A percentile compares a stretch with the other conserved stretches of the same genome.
phyloP scores from a whole-genome alignment of 2,888 invertebrate genomes.

The Bellardia pandia region DNA sequence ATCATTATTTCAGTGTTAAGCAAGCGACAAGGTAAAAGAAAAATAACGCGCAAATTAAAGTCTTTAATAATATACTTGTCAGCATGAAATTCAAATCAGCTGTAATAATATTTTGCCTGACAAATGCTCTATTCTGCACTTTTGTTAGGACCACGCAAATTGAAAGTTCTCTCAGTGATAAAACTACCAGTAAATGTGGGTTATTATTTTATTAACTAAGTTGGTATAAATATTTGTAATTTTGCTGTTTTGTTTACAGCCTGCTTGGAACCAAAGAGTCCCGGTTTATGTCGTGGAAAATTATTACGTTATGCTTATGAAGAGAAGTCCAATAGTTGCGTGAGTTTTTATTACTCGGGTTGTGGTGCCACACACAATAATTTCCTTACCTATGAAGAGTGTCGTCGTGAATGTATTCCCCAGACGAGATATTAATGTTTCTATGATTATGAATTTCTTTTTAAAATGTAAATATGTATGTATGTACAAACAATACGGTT shows the following conservation, averaged over 20 bases:
- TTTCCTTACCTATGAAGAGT: conserved; percentile 80
- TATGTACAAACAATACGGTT: not conserved
- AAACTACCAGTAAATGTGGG: conserved; percentile 55
- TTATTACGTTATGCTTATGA: conserved; percentile 80
- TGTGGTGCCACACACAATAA: conserved; percentile 79
- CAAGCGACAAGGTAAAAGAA: conserved; percentile 37
- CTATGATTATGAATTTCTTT: not conserved
- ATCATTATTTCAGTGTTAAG: conserved; percentile 45
- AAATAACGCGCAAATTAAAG: conserved; percentile 7
- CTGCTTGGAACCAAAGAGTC: conserved; percentile 78
- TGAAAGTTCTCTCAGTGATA: conserved; percentile 2
- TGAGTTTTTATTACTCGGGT: conserved; percentile 80
- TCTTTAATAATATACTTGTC: not conserved
- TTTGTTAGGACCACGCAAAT: conserved; percentile 38
- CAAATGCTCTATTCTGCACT: conserved; percentile 11
- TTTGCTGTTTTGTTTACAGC: conserved; percentile 70
- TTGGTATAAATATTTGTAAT: not conserved
- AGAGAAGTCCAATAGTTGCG: conserved; percentile 77
- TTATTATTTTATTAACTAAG: conserved; percentile 1
- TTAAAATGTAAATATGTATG: not conserved
- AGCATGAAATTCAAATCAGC: conserved; percentile 50
- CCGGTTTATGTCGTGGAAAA: conserved; percentile 78
- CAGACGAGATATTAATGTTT: conserved; percentile 77
- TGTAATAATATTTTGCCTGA: conserved; percentile 35
- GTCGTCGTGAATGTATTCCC: conserved; percentile 80